Evolutionary conservation across 2,888 invertebrate genomes (phyloP), one percentile per base, ranked within the genome.

Genomic region (Pyralis farinalis): DNA sequence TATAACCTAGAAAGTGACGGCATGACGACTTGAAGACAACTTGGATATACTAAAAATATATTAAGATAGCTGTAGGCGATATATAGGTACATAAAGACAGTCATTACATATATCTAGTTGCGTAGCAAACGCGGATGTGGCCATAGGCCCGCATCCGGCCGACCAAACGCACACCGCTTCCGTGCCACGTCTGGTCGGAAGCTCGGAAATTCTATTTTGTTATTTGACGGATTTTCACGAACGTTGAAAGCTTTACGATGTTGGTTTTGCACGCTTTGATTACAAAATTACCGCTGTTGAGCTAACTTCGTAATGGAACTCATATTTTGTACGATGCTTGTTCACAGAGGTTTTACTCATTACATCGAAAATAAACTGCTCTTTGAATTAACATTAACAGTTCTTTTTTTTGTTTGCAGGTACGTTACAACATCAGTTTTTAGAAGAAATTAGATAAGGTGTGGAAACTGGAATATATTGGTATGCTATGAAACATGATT

Each of bases 111-210:
- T 16, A 16, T 16, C 16, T 16, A 16, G 16, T 3, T 16, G 16
- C 16, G 16, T 16, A 16, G 16, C 16, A 16, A 16, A 25, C 3
- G 56, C 79, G 83, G 85, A 83, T 78, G 79, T 75, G 79, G 80
- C 72, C 58, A 73, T 69, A 70, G 65, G 53, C 50, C 51, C 54
- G 55, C 71, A 56, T 77, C 84, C 79, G 76, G 74, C 64, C 60
- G 67, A 64, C 67, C 68, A 60, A 75, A 69, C 74, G 78, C 75
- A 69, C 66, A 55, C 69, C 62, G 56, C 71, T 58, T 76, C 78
- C 76, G 76, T 47, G 42, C 49, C 45, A 59, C 54, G 48, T 52
- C 48, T 44, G 47, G n/a, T n/a, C n/a, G 49, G 50, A 46, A 48
- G 41, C 51, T 47, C 54, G 61, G 54, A 69, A 69, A 73, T 70